Percentiles rank a stretch among this genome's conserved stretches.
phyloP scores from a whole-genome alignment of 2,797 vertebrate genomes.

The Phrynocephalus vlangalii region DNA sequence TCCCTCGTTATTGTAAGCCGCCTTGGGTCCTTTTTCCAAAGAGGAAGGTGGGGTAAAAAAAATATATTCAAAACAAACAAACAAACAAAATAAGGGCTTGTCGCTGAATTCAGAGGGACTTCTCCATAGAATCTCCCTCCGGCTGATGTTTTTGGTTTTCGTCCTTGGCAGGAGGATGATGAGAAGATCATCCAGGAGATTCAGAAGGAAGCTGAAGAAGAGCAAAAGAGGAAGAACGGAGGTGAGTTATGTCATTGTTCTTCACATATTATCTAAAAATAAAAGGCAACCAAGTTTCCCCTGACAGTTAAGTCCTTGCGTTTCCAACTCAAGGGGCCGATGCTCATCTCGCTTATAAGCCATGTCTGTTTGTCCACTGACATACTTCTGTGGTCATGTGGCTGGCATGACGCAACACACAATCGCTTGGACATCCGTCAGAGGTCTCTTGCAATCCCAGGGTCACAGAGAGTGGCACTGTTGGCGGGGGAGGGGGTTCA shows the following conservation, averaged over 20 bases:
- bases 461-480: neutral
- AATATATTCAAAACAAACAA: too few relatives aligned
- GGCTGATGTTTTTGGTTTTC: conserved; percentile 19
- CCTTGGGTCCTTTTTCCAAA: too few relatives aligned
- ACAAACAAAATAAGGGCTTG: neutral
- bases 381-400: too few relatives aligned
- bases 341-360: too few relatives aligned
- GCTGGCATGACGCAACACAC: too few relatives aligned
- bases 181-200: conserved; percentile 96
- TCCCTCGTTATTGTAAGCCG: too few relatives aligned
- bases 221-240: conserved; percentile 90
- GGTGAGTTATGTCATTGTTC: conserved; percentile 74
- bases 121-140: neutral
- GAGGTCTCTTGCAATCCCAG: neutral
- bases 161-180: conserved; percentile 87
- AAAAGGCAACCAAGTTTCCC: too few relatives aligned
- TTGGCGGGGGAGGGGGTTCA: neutral
- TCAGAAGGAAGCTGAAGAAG: conserved; percentile 93
- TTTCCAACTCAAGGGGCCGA: too few relatives aligned
- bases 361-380: too few relatives aligned
- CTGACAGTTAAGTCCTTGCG: too few relatives aligned
- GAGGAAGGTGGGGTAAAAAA: too few relatives aligned
- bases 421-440: neutral
- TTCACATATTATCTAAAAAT: too few relatives aligned
- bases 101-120: neutral